Conservation (phyloP, 2,888 invertebrate genomes). For the Amblyteles armatorius region DNA sequence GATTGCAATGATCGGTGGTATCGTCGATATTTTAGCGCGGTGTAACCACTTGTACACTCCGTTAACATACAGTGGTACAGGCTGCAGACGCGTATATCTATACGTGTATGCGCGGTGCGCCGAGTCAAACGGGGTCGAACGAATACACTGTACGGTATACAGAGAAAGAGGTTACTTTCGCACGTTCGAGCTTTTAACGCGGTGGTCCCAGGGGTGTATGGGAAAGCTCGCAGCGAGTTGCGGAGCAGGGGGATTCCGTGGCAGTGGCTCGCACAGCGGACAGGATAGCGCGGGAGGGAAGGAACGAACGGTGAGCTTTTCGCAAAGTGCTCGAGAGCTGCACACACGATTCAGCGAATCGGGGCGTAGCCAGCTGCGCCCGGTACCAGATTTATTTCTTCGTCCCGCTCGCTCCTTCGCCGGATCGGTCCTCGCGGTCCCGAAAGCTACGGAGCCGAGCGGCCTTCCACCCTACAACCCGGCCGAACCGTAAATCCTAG, state of each 20-base stretch:
- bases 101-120: neutral
- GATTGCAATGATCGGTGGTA: too few relatives aligned
- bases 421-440: neutral
- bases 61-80: neutral
- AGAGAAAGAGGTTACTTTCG: constrained; percentile 57
- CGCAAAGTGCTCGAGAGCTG: constrained; percentile 63
- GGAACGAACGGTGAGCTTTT: constrained; percentile 52
- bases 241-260: neutral
- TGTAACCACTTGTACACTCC: neutral
- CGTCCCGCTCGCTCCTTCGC: constrained; percentile 9
- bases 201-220: constrained; percentile 39
- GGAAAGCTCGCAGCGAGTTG: constrained; percentile 40
- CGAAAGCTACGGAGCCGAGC: neutral
- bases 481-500: neutral
- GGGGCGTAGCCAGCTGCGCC: constrained; percentile 58
- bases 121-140: constrained; percentile 9
- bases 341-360: constrained; percentile 65
- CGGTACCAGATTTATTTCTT: constrained; percentile 67
- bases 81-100: neutral
- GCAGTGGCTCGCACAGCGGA: constrained; percentile 7
- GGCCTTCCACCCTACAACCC: neutral
- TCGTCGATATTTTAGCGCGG: neutral
- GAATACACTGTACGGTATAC: neutral
- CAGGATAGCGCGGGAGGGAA: constrained; percentile 36
- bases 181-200: constrained; percentile 68